Evolutionary conservation across 2,797 vertebrate species (phyloP), one percentile per base, ranked within the genome.

Genomic region (Catostomus latipinnis): DNA sequence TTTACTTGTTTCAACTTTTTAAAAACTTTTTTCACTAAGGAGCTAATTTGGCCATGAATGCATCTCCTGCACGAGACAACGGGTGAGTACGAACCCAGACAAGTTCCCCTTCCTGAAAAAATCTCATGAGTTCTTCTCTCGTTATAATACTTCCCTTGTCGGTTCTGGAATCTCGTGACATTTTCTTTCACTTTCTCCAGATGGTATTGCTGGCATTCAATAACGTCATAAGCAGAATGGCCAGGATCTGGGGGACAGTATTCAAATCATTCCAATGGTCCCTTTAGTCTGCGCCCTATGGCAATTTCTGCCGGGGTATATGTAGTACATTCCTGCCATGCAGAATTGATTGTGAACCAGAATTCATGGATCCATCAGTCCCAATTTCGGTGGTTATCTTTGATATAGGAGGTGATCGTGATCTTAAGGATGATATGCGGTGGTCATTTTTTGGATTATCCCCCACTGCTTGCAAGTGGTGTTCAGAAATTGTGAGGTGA

Each of bases 191-290:
- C 8, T n/a, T n/a, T 66, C 45, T 14, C 6, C 63, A 66, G 4
- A 14, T 16, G n/a, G 45, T 8, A 48, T 48, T 66, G 63, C 4
- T 48, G 63, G 63, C 63, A 3, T 48, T 48, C 62, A 65, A 14
- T 65, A 13, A 63, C 11, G 1, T 13, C 12, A 22, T 63, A 63
- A 1, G 6, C 12, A 45, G 61, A 63, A 6, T 63, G 11, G 61
- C 12, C 61, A 46, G 13, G 13, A 46, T 65, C 13, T 8, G 6
- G 43, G 8, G n/a, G 12, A 67, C 8, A n/a, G 16, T 67, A 11
- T 67, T 49, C 45, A n/a, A 67, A 67, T 9, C 16, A 45, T 5
- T 49, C 63, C 45, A 67, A 9, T n/a, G 63, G 63, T 67, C 46
- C 63, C 16, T 49, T 67, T n/a, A 67, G 8, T 49, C 49, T 67